These are phyloP conservation scores for Callinectes sapidus DNA, from an alignment of 2,888 invertebrate genomes.

Conservation along the genomic window DNA sequence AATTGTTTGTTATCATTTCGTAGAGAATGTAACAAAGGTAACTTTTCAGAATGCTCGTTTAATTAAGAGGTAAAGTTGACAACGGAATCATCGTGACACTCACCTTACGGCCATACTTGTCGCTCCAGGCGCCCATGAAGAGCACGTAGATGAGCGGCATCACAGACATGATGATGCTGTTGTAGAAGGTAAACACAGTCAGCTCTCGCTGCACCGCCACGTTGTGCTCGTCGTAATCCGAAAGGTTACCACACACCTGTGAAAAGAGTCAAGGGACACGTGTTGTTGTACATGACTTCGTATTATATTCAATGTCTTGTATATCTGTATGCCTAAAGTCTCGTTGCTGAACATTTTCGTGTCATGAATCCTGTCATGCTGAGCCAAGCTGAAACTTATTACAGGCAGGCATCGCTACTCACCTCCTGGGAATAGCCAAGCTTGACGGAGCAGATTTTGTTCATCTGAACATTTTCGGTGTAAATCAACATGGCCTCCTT, in stretches of 20 bases:
- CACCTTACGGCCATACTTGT: conserved; percentile 74
- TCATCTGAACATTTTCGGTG: conserved; percentile 66
- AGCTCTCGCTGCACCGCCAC: conserved; percentile 64
- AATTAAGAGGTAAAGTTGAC: neutral
- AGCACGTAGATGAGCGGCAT: conserved; percentile 73
- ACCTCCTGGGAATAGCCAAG: conserved; percentile 56
- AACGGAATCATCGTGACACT: neutral
- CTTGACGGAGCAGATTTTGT: conserved; percentile 62
- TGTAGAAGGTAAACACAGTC: conserved; percentile 67
- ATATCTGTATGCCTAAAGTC: neutral
- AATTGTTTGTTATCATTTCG: neutral
- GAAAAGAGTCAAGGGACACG: neutral
- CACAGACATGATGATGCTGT: conserved; percentile 71
- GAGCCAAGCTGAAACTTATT: neutral
- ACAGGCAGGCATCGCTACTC: neutral
- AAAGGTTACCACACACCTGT: conserved; percentile 64
- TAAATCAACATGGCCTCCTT: conserved; percentile 67
- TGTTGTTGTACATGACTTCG: neutral
- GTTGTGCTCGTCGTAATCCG: conserved; percentile 51
- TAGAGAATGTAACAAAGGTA: neutral
- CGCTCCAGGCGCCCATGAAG: conserved; percentile 74
- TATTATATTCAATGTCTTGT: neutral
- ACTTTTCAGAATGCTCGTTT: neutral
- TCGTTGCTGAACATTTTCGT: neutral
- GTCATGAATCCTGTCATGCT: neutral